These are phyloP conservation scores for Drosophila incognita DNA, from an alignment of 2,888 invertebrate genomes.

Conservation along the genomic window DNA sequence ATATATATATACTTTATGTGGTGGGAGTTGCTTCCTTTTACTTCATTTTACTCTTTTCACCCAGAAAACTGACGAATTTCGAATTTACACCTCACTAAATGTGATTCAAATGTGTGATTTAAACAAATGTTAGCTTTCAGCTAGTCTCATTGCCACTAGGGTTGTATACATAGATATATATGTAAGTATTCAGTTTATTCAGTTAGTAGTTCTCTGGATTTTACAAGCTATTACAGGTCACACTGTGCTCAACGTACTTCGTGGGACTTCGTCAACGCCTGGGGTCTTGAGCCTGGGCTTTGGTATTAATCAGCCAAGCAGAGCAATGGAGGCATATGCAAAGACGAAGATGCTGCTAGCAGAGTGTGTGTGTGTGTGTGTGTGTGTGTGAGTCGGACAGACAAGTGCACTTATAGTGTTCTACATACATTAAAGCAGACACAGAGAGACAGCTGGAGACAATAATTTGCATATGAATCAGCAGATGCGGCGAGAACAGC, in stretches of 20 bases:
- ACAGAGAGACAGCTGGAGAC: slow-evolving; percentile 20
- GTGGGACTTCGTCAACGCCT: slow-evolving; percentile 4
- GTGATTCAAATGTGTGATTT: neutral
- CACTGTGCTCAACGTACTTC: slow-evolving; percentile 14
- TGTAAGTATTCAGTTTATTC: neutral
- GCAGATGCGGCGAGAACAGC: slow-evolving; percentile 32
- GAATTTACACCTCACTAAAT: neutral
- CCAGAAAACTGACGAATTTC: neutral
- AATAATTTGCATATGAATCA: slow-evolving; percentile 51
- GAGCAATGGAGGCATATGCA: slow-evolving; percentile 11
- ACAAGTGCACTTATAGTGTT: slow-evolving; percentile 11
- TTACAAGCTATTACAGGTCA: slow-evolving; percentile 2
- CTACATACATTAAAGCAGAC: slow-evolving; percentile 17
- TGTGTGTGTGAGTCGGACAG: neutral
- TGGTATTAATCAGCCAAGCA: slow-evolving; percentile 42
- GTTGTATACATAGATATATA: neutral
- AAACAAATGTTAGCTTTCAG: neutral
- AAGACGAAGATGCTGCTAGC: slow-evolving; percentile 8
- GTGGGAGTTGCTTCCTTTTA: neutral
- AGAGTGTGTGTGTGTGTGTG: neutral
- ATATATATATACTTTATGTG: neutral
- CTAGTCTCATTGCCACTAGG: neutral
- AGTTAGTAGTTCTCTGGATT: neutral
- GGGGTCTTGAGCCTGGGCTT: slow-evolving; percentile 13
- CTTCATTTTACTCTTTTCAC: neutral